Conservation (phyloP, 2,113 vertebrate genomes). For the Phycodurus eques region DNA sequence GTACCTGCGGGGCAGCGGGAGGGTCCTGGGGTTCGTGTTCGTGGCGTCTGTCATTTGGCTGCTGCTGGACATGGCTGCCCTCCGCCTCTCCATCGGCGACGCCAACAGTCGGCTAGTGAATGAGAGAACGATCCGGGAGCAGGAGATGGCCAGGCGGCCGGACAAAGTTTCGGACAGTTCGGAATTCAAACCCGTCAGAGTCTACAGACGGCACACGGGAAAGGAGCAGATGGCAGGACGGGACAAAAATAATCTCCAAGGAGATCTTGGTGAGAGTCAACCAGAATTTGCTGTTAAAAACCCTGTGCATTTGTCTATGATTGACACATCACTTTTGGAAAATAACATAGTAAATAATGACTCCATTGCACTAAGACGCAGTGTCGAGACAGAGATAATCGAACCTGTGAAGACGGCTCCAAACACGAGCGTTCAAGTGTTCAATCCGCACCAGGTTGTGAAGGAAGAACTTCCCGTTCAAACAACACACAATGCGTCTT, state of each 20-base stretch:
- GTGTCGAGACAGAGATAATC: not conserved
- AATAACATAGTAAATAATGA: not conserved
- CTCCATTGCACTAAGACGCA: not conserved
- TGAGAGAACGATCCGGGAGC: slow-evolving; percentile 63
- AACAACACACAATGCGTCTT: not conserved
- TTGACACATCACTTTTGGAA: slow-evolving; percentile 1
- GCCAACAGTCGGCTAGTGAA: slow-evolving; percentile 69
- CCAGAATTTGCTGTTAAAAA: slow-evolving; percentile 11
- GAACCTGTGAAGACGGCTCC: not conserved
- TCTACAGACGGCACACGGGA: slow-evolving; percentile 46
- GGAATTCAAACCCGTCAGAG: slow-evolving; percentile 19
- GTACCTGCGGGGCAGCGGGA: slow-evolving; percentile 84
- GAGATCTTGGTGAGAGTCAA: not conserved
- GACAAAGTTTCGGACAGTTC: not conserved
- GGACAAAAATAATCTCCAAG: not conserved
- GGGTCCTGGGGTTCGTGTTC: slow-evolving; percentile 85
- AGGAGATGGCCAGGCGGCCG: slow-evolving; percentile 32
- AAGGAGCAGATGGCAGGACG: not conserved
- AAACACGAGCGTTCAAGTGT: not conserved
- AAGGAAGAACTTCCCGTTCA: not conserved
- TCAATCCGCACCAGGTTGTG: not conserved
- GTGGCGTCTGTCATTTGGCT: slow-evolving; percentile 88
- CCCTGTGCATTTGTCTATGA: slow-evolving; percentile 30
- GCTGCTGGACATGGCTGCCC: slow-evolving; percentile 92
- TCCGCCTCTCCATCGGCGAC: slow-evolving; percentile 83